These are phyloP conservation scores for Harpegnathos saltator DNA, from an alignment of 1,140 invertebrate species.

Conservation along the genomic window DNA sequence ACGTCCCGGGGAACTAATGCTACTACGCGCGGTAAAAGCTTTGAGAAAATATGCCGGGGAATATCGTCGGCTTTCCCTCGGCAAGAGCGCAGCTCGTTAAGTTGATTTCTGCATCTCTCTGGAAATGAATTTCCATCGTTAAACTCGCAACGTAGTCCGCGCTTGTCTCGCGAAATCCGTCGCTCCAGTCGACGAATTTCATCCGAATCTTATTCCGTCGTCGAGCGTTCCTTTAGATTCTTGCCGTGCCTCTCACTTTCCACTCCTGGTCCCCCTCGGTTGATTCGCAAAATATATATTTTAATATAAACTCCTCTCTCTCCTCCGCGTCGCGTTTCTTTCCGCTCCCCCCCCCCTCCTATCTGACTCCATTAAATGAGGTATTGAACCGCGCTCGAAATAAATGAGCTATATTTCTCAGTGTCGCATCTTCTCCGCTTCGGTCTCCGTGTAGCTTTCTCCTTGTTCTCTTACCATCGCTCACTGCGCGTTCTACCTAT, in stretches of 20 bases:
- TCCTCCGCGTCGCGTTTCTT: not conserved
- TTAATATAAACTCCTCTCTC: not conserved
- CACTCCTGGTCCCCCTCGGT: no score
- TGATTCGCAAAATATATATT: not conserved
- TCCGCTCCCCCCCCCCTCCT: no score
- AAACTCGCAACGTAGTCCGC: not conserved
- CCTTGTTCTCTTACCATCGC: not conserved
- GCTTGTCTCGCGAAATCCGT: not conserved
- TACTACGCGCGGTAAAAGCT: not conserved
- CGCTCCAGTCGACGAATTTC: not conserved
- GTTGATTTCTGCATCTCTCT: not conserved
- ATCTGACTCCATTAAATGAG: not conserved
- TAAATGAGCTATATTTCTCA: slow-evolving; percentile 39
- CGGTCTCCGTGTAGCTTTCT: not conserved
- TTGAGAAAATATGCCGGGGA: not conserved
- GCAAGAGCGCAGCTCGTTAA: not conserved
- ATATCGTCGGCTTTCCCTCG: not conserved
- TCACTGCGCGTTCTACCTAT: not conserved
- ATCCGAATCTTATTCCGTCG: not conserved
- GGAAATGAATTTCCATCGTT: not conserved
- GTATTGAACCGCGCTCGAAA: slow-evolving; percentile 11
- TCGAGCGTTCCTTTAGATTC: not conserved
- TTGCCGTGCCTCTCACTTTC: no score
- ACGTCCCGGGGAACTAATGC: not conserved
- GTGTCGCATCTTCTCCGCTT: not conserved